Evolutionary conservation across 2,113 vertebrate species (phyloP), one percentile per base, ranked within the genome.

Genomic region (Dermatemys mawii): DNA sequence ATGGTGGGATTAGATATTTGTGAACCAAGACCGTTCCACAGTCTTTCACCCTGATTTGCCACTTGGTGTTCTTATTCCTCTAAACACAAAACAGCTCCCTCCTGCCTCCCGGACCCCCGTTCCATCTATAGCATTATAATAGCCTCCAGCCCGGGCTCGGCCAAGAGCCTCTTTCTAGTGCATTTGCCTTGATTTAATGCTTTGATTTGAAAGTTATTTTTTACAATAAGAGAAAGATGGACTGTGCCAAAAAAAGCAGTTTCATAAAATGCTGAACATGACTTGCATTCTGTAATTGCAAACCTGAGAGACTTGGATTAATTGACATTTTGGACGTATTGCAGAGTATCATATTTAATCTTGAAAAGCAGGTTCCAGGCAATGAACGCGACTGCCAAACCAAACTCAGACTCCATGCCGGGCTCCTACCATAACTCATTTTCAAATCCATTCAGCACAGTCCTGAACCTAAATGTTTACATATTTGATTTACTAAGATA

Each of bases 141-240:
- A 84, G 92, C 89, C 95, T 94, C 44, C 93, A 95, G 94, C 89
- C 2, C 53, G 38, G 76, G 21, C 80, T 75, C 86, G 50, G 94
- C 63, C 90, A 75, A 3, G 85, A 44, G 4, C 93, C 90, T 81
- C 86, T 96, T 97, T 94, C 95, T 75, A 57, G 92, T 16, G 13
- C 50, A 78, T 94, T 96, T 90, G 97, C 96, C 97, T 97, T 98
- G 96, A 98, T 98, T 98, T 98, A 98, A 95, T 92, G 95, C 97
- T 97, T 96, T 96, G 97, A 98, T 98, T 98, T 95, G 96, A 88
- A 97, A 97, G 97, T 98, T 98, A 97, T 97, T 97, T 97, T 97
- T 97, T 97, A 96, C 95, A 98, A 97, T 97, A 97, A 96, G 95
- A 86, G 94, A 94, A 95, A 88, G 95, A 95, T 92, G 94, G 86